phyloP scores from a whole-genome alignment of 1,140 invertebrate genomes.

The Eriocheir sinensis region DNA sequence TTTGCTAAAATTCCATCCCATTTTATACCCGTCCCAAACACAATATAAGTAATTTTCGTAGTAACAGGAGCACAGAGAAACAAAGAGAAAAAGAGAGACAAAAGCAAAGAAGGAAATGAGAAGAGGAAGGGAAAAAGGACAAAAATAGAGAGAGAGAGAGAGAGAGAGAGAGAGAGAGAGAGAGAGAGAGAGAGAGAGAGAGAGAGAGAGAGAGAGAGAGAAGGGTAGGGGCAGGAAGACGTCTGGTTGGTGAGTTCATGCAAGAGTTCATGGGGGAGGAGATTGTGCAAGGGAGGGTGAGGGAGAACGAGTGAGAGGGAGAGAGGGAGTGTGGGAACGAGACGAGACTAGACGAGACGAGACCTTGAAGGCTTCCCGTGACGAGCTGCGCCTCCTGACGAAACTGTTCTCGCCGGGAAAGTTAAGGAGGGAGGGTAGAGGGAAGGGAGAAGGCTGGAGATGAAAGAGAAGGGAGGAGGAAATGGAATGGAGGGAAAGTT shows the following conservation, averaged over 20 bases:
- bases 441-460: background rate
- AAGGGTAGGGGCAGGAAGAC: background rate
- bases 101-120: background rate
- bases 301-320: background rate
- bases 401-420: background rate
- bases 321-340: slow-evolving; percentile 13
- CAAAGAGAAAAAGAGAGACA: too few relatives aligned
- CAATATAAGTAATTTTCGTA: too few relatives aligned
- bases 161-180: slow-evolving; percentile 2
- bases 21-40: too few relatives aligned
- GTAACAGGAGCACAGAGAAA: too few relatives aligned
- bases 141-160: slow-evolving; percentile 33
- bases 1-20: too few relatives aligned
- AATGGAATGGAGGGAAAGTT: too few relatives aligned
- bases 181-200: slow-evolving; percentile 51
- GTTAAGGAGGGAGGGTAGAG: background rate
- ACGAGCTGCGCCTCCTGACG: background rate
- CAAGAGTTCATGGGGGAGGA: background rate
- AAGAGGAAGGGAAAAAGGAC: slow-evolving; percentile 43
- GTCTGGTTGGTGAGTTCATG: background rate
- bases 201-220: background rate
- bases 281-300: background rate
- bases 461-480: background rate
- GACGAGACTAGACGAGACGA: background rate
- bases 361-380: background rate